These are phyloP conservation scores for Acanthosepion lycidas DNA, from an alignment of 2,888 invertebrate genomes.

Conservation along the genomic window DNA sequence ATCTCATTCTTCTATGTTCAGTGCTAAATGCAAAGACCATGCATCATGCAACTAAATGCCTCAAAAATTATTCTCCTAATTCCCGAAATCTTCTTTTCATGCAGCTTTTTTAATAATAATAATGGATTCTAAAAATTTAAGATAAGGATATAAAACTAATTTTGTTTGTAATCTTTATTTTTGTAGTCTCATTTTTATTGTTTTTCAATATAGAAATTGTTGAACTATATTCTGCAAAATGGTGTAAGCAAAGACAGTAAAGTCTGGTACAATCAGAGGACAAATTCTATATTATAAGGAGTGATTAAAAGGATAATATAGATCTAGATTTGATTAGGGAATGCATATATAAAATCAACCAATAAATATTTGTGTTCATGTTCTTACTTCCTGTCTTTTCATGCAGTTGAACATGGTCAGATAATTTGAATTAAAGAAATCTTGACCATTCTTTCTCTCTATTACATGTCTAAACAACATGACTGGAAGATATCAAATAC, in stretches of 20 bases:
- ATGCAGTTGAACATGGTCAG: background rate
- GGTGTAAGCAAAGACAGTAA: no score
- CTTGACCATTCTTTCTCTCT: background rate
- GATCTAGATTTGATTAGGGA: background rate
- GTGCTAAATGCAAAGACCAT: background rate
- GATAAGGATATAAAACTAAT: no score
- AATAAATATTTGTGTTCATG: background rate
- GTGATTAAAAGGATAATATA: no score
- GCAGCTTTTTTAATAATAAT: background rate
- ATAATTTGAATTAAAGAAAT: background rate
- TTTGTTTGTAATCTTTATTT: no score
- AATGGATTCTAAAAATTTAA: background rate
- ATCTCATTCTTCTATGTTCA: background rate
- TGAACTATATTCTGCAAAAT: no score
- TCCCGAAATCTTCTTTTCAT: background rate
- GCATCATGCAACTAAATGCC: constrained; percentile 1
- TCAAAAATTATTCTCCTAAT: background rate
- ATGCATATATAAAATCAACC: background rate
- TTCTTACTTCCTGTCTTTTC: background rate
- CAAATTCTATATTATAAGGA: no score
- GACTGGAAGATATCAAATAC: no score
- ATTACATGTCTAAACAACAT: no score
- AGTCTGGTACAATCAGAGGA: no score
- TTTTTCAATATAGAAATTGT: no score
- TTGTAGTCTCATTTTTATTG: no score